phyloP scores from a whole-genome alignment of 2,888 invertebrate genomes.

The Autographa gamma region DNA sequence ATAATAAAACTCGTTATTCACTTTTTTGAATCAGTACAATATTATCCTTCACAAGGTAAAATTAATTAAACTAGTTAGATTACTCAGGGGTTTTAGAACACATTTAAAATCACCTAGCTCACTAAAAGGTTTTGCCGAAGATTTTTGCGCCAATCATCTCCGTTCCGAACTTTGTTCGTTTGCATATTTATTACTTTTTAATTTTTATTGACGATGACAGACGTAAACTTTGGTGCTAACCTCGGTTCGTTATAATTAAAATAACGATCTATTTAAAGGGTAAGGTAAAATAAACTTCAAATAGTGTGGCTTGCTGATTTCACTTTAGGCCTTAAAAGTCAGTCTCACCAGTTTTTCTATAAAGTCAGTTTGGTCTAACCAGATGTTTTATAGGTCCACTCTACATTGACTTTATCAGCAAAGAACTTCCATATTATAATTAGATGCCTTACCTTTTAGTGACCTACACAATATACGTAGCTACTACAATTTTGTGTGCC shows the following conservation, averaged over 20 bases:
- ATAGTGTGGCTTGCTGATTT: not conserved
- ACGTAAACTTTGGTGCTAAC: conserved; percentile 28
- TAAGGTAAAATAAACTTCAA: not conserved
- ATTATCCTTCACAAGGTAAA: not conserved
- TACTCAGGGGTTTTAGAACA: conserved; percentile 7
- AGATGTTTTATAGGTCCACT: not conserved
- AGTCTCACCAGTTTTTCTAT: not conserved
- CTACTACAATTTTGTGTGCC: not conserved
- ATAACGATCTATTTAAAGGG: conserved; percentile 6
- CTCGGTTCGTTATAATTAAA: conserved; percentile 28
- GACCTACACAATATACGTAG: not conserved
- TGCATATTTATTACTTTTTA: conserved; percentile 79
- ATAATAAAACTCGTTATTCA: too few relatives aligned
- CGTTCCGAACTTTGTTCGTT: conserved; percentile 68
- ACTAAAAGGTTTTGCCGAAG: conserved; percentile 61
- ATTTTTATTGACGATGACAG: conserved; percentile 64
- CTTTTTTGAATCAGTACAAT: not conserved
- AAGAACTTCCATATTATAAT: not conserved
- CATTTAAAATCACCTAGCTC: conserved; percentile 15
- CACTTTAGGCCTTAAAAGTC: not conserved
- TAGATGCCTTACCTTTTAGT: not conserved
- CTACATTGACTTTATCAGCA: not conserved
- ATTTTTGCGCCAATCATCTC: conserved; percentile 62
- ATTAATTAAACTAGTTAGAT: not conserved
- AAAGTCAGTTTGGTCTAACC: not conserved